Percentiles rank a stretch among this genome's conserved stretches.
Evolutionary conservation across 1,140 invertebrate species (phyloP).

Genomic region (Apis dorsata): DNA sequence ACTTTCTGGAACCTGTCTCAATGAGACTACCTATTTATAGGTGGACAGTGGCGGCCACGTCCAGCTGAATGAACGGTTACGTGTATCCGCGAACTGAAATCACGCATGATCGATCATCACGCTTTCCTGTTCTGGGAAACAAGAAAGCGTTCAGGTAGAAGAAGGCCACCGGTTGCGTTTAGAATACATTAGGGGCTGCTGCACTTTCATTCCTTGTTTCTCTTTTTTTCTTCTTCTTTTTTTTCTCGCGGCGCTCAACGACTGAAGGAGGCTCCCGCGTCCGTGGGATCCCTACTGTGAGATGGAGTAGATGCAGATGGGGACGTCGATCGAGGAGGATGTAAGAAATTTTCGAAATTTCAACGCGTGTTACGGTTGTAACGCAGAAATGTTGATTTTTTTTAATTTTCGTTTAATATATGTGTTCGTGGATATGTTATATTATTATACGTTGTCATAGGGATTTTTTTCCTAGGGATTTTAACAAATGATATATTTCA

Average conservation of each 20-base stretch:
- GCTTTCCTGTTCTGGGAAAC: conserved; percentile 24
- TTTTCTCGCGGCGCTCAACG: neutral
- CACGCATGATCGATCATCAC: conserved; percentile 37
- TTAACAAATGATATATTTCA: too few relatives aligned
- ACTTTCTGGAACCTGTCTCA: conserved; percentile 58
- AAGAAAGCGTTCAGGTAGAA: conserved; percentile 16
- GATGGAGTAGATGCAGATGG: too few relatives aligned
- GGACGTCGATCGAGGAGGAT: too few relatives aligned
- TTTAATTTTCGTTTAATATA: too few relatives aligned
- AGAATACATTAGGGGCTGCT: conserved; percentile 12
- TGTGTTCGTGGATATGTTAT: too few relatives aligned
- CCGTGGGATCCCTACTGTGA: too few relatives aligned
- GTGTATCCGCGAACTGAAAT: conserved; percentile 40
- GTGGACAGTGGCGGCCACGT: neutral
- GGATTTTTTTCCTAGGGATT: too few relatives aligned
- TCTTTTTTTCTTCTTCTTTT: neutral
- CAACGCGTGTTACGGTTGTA: too few relatives aligned
- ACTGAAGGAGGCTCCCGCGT: neutral
- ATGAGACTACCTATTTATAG: conserved; percentile 63
- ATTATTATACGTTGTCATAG: too few relatives aligned
- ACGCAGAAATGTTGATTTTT: too few relatives aligned
- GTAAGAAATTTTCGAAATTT: too few relatives aligned
- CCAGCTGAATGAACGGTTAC: conserved; percentile 54
- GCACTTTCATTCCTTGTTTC: neutral
- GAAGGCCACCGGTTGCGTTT: conserved; percentile 24